Percentiles rank a stretch among this genome's conserved stretches.
phyloP scores from a whole-genome alignment of 2,797 vertebrate species.

The Xyrichtys novacula region DNA sequence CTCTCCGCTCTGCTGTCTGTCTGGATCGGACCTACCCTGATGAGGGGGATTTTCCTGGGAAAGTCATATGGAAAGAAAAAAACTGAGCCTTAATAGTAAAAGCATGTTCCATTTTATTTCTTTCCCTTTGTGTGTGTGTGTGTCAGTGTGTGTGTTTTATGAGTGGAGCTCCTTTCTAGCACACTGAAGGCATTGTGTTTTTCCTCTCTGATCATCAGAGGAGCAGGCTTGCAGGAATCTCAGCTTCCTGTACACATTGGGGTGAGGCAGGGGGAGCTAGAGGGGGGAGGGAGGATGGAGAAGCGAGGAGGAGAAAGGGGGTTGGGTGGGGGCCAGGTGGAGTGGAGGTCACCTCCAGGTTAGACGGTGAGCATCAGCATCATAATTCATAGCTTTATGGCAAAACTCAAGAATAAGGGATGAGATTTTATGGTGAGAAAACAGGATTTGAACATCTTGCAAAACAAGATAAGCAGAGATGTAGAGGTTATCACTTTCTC shows the following conservation, averaged over 20 bases:
- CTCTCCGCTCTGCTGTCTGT: slow-evolving; percentile 77
- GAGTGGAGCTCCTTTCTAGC: slow-evolving; percentile 71
- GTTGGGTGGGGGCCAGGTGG: background rate
- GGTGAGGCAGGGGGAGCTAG: slow-evolving; percentile 64
- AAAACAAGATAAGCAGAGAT: no score
- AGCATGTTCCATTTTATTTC: slow-evolving; percentile 80
- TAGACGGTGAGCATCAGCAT: slow-evolving; percentile 1
- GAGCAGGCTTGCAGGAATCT: slow-evolving; percentile 68
- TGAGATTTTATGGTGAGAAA: background rate
- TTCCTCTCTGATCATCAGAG: slow-evolving; percentile 77
- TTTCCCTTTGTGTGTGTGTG: slow-evolving; percentile 50
- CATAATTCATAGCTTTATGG: slow-evolving; percentile 5
- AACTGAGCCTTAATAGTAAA: slow-evolving; percentile 79
- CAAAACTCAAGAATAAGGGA: background rate
- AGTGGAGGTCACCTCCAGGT: slow-evolving; percentile 49
- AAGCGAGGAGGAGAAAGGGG: background rate
- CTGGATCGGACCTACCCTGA: slow-evolving; percentile 73
- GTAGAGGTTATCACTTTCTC: no score
- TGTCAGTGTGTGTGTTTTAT: slow-evolving; percentile 68
- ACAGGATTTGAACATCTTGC: no score
- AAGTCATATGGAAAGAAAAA: slow-evolving; percentile 82
- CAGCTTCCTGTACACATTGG: slow-evolving; percentile 77
- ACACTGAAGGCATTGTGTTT: slow-evolving; percentile 83
- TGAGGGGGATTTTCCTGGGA: slow-evolving; percentile 84
- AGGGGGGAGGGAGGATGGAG: slow-evolving; percentile 29